These are phyloP conservation scores for Nannoperca australis DNA, from an alignment of 2,797 vertebrate species.

Conservation along the genomic window DNA sequence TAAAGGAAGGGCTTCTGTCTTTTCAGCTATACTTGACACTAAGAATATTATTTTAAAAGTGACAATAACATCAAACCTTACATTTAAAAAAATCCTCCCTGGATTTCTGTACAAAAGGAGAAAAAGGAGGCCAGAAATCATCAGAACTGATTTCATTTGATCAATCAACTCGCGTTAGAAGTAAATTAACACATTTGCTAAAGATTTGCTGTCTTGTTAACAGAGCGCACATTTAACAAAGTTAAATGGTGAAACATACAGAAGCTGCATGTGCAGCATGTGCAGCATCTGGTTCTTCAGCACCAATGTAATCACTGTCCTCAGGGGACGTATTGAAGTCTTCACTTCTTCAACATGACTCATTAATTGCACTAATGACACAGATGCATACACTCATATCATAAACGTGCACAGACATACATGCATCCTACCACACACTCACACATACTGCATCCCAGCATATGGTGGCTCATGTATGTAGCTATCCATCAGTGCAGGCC, in stretches of 20 bases:
- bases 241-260: background rate
- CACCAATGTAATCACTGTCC: conserved; percentile 55
- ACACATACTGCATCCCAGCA: conserved; percentile 12
- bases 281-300: conserved; percentile 65
- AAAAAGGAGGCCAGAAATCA: background rate
- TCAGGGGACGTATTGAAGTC: conserved; percentile 40
- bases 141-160: background rate
- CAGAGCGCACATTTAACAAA: conserved; percentile 27
- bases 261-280: conserved; percentile 37
- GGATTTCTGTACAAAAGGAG: background rate
- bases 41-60: background rate
- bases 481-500: conserved; percentile 36
- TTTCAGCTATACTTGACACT: background rate
- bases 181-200: conserved; percentile 18
- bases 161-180: background rate
- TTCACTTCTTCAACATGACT: conserved; percentile 37
- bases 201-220: conserved; percentile 50
- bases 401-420: conserved; percentile 15
- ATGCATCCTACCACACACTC: background rate
- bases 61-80: background rate
- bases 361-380: conserved; percentile 61
- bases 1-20: too few species aligned
- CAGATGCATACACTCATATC: conserved; percentile 33
- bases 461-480: conserved; percentile 39
- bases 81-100: background rate